Percentiles rank a stretch among this genome's conserved stretches.
Evolutionary conservation across 2,797 vertebrate species (phyloP).

Genomic region (Carcharodon carcharias): DNA sequence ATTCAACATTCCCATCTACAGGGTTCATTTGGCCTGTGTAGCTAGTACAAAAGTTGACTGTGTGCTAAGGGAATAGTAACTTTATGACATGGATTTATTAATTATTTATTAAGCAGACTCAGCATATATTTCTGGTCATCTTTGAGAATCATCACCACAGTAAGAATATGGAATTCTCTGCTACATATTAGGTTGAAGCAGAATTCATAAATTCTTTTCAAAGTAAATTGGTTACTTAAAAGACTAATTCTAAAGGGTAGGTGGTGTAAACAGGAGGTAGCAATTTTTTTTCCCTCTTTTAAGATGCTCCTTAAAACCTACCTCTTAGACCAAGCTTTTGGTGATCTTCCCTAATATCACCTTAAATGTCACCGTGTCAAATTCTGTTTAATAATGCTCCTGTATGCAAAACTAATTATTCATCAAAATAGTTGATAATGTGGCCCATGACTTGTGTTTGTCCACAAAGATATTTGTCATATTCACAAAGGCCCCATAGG

Average conservation of each 20-base stretch:
- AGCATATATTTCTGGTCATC: not conserved
- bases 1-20: no score
- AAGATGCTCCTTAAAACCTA: no score
- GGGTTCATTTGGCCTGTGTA: not conserved
- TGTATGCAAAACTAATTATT: not conserved
- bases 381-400: not conserved
- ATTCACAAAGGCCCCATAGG: not conserved
- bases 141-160: not conserved
- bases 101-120: constrained; percentile 1
- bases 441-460: not conserved
- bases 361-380: not conserved
- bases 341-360: not conserved
- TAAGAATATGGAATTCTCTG: not conserved
- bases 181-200: not conserved
- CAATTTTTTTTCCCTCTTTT: not conserved
- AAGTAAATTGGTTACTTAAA: not conserved
- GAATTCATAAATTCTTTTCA: not conserved
- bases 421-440: not conserved
- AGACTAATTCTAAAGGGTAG: not conserved
- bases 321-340: no score
- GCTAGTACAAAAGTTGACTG: not conserved
- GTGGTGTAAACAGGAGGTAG: not conserved
- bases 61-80: not conserved
- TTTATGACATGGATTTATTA: not conserved
- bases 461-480: not conserved